phyloP scores from a whole-genome alignment of 2,888 invertebrate genomes.

The Ormyrus rosae region DNA sequence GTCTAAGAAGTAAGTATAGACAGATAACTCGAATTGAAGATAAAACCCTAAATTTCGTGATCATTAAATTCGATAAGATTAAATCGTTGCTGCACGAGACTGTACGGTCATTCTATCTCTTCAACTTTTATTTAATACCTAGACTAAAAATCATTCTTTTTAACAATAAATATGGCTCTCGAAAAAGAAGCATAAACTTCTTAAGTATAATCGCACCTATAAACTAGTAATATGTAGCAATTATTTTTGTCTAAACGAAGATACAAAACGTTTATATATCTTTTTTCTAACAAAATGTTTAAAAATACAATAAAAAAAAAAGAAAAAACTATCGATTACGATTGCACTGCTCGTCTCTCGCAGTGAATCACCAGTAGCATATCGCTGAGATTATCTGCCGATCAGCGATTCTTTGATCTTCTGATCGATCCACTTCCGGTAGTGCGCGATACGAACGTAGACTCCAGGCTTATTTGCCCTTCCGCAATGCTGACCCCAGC shows the following conservation, averaged over 20 bases:
- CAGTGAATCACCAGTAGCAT: not conserved
- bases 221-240: too few relatives aligned
- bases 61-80: slow-evolving; percentile 7
- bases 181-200: too few relatives aligned
- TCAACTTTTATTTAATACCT: not conserved
- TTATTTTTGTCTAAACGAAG: too few relatives aligned
- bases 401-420: slow-evolving; percentile 75
- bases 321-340: not conserved
- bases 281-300: not conserved
- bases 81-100: not conserved
- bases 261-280: not conserved
- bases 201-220: too few relatives aligned
- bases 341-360: not conserved
- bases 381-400: slow-evolving; percentile 62
- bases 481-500: slow-evolving; percentile 88
- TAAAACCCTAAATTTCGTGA: slow-evolving; percentile 3
- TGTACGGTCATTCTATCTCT: not conserved
- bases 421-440: slow-evolving; percentile 82
- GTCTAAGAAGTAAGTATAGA: not conserved
- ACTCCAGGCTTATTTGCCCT: slow-evolving; percentile 86
- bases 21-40: not conserved
- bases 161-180: not conserved
- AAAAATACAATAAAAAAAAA: not conserved
- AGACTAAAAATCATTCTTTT: not conserved
- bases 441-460: slow-evolving; percentile 82